Evolutionary conservation across 2,888 invertebrate genomes (phyloP), one percentile per base, ranked within the genome.

Genomic region (Pterostichus niger): DNA sequence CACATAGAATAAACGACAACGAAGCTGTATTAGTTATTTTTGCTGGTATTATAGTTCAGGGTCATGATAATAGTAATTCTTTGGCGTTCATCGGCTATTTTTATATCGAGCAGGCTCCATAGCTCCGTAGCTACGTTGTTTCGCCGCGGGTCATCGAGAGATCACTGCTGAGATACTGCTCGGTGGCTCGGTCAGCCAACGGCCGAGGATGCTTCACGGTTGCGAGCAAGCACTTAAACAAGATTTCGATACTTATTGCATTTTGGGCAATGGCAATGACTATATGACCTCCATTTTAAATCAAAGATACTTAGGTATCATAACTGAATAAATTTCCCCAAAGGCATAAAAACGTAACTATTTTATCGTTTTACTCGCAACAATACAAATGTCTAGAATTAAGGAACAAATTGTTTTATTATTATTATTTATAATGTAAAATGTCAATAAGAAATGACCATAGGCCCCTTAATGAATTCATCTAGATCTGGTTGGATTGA

Each of bases 1-100:
- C 24, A 24, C 24, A 24, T 24, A 24, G 24, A 24, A 24, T 24
- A 24, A 24, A 24, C 24, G 24, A 24, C 54, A 54, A 17, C 10
- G 10, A 31, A 15, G 17, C 31, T 59, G 59, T 59, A 59, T 59
- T 59, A 4, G 17, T 73, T 73, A 46, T 73, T 73, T 73, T 71
- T 49, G 73, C 49, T 73, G 17, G n/a, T 24, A 73, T 73, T 46
- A 44, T 49, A 73, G 73, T 73, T 73, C 73, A 73, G 73, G 73
- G 73, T 73, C 73, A 46, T 46, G 44, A 46, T 46, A 73, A 73
- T 73, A 73, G 59, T 40, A 49, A 73, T 17, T 46, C 49, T 73
- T 73, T 11, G 49, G 40, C 40, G 40, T 40, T 40, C 40, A 40
- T 71, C 44, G 35, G 71, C 15, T 71, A 11, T 71, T 71, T 71